Evolutionary conservation across 2,797 vertebrate species (phyloP).

Genomic region (Picus viridis): DNA sequence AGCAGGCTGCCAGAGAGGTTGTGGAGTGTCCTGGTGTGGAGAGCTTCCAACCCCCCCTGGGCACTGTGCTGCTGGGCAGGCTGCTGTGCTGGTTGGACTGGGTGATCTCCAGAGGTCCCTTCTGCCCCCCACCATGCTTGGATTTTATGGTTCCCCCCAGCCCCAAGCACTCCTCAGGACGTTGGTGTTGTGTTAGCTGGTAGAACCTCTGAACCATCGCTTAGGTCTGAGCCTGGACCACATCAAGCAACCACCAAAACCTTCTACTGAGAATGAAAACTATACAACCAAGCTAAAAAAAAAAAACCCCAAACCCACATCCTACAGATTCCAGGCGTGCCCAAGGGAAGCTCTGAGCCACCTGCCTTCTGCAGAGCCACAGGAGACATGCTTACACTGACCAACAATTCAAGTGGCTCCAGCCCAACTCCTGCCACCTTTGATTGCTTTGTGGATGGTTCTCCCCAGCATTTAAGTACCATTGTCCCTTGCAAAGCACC

Average conservation of each 20-base stretch:
- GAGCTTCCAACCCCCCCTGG: too few relatives aligned
- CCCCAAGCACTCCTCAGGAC: background rate
- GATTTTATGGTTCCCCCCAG: too few relatives aligned
- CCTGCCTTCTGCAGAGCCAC: background rate
- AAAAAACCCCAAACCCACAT: background rate
- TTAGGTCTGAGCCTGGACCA: background rate
- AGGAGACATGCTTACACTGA: background rate
- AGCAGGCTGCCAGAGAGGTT: too few relatives aligned
- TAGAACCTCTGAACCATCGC: background rate
- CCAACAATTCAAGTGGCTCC: background rate
- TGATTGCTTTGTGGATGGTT: too few relatives aligned
- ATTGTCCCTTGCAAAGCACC: slow-evolving; percentile 15
- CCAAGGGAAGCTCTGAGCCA: background rate
- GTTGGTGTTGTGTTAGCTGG: background rate
- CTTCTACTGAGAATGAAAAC: background rate
- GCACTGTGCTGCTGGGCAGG: too few relatives aligned
- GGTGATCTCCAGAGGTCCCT: too few relatives aligned
- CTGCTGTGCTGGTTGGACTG: too few relatives aligned
- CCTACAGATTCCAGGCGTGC: background rate
- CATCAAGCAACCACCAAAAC: background rate
- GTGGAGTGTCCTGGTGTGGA: too few relatives aligned
- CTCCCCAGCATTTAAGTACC: background rate
- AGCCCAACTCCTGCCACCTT: background rate
- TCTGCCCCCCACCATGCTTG: too few relatives aligned
- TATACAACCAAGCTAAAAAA: background rate